Base-by-base conservation (phyloP, 2,113 vertebrate genomes). In the Sterrhoptilus dennistouni region DNA sequence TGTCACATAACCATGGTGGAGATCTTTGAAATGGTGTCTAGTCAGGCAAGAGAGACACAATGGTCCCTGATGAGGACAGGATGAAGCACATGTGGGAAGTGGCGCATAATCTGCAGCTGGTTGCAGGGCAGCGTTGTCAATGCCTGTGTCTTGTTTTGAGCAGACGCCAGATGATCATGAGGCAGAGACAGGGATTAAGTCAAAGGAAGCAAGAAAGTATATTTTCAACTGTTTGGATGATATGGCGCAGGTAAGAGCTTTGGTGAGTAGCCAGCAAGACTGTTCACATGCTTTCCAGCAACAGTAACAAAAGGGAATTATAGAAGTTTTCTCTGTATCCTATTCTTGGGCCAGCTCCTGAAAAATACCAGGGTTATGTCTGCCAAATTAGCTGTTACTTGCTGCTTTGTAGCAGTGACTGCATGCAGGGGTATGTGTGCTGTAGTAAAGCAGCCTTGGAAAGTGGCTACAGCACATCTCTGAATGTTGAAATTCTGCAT, bases 141-240 rank as follows among this genome's bases (percentile, higher is more conserved):
- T 81, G 50, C n/a, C 52, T 93, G 42, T 97, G 90, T 86, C 66
- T 60, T 98, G 50, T 97, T 90, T 85, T 96, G 92, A 84, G 61
- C 98, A 99, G 99, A 99, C 99, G 22, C 98, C 98, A 42, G 99
- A 99, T 95, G 99, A 99, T 98, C 99, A 99, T 59, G 99, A 99
- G 97, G 98, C 98, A 88, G 99, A 99, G 97, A 99, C 99, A 1
- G 99, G 99, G 93, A 99, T 99, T 98, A 99, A 99, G 96, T 99
- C 99, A 50, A 99, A 99, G 97, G 99, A 99, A 98, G 99, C 99
- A 75, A 98, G 99, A 93, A 99, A 99, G 98, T 99, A 99, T 97
- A 99, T 99, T 98, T 99, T 99, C 97, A 99, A 99, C 98, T 99
- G 99, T 96, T 96, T 99, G 98, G 99, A 99, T 97, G 99, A 99